A percentile compares a stretch with the other conserved stretches of the same genome.
phyloP scores from a whole-genome alignment of 1,140 invertebrate genomes.

The Bombus terrestris region DNA sequence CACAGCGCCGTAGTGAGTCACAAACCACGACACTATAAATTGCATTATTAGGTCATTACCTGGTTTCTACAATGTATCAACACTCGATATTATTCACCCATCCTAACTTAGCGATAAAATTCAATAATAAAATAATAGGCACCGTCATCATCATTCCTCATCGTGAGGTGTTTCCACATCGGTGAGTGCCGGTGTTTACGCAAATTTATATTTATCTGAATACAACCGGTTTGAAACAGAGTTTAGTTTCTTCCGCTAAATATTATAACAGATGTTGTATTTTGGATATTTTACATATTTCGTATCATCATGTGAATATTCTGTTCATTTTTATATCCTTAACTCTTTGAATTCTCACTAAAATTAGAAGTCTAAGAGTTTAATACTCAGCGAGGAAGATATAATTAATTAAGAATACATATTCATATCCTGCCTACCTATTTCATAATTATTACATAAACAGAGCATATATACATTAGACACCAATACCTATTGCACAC shows the following conservation, averaged over 20 bases:
- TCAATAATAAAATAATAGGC: neutral
- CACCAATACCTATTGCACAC: too few relatives aligned
- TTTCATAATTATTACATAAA: neutral
- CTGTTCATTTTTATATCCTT: neutral
- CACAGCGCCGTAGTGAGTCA: neutral
- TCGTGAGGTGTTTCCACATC: too few relatives aligned
- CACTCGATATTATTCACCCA: neutral
- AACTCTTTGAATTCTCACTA: neutral
- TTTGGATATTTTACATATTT: neutral
- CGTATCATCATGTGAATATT: neutral
- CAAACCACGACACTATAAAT: neutral
- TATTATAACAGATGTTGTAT: neutral
- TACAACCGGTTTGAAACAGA: too few relatives aligned
- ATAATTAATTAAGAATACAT: neutral
- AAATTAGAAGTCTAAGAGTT: neutral
- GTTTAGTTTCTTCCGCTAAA: too few relatives aligned
- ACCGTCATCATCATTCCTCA: rapidly evolving
- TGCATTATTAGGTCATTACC: slow-evolving; percentile 7
- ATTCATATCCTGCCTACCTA: neutral
- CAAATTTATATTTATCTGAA: neutral
- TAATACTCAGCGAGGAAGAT: rapidly evolving
- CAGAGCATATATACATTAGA: too few relatives aligned
- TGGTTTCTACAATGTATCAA: neutral
- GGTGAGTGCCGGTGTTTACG: neutral
- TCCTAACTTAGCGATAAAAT: too few relatives aligned